A percentile compares a stretch with the other conserved stretches of the same genome.
phyloP scores from a whole-genome alignment of 2,888 invertebrate species.

The Eubasilissa splendida region DNA sequence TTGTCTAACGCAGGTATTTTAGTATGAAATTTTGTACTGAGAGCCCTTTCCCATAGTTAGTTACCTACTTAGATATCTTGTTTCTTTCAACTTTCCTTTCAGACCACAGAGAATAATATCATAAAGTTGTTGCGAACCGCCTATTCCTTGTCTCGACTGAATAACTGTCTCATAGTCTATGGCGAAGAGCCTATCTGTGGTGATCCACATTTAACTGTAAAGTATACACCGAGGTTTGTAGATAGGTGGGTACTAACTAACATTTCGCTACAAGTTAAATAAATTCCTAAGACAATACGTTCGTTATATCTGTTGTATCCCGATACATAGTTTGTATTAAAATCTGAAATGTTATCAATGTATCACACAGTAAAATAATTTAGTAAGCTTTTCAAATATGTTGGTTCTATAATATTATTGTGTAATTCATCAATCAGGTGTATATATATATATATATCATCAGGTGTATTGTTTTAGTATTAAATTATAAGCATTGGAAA shows the following conservation, averaged over 20 bases:
- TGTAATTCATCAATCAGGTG: too few relatives aligned
- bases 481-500: too few relatives aligned
- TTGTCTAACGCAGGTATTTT: too few relatives aligned
- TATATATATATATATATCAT: too few relatives aligned
- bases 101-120: conserved; percentile 21
- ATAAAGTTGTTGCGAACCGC: conserved; percentile 31
- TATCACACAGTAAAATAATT: too few relatives aligned
- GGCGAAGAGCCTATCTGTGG: not conserved
- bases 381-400: too few relatives aligned
- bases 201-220: conserved; percentile 12
- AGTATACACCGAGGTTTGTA: not conserved
- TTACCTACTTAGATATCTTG: not conserved
- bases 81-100: conserved; percentile 8
- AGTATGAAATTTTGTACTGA: too few relatives aligned
- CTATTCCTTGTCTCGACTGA: conserved; percentile 14
- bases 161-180: not conserved
- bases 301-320: too few relatives aligned
- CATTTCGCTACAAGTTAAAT: conserved; percentile 7
- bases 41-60: not conserved
- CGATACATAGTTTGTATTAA: too few relatives aligned
- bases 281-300: conserved; percentile 17
- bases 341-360: too few relatives aligned
- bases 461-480: too few relatives aligned
- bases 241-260: not conserved
- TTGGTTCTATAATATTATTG: too few relatives aligned